A percentile compares a stretch with the other conserved stretches of the same genome.
Evolutionary conservation across 2,888 invertebrate species (phyloP).

Genomic region (Apomyelois bistriatella): DNA sequence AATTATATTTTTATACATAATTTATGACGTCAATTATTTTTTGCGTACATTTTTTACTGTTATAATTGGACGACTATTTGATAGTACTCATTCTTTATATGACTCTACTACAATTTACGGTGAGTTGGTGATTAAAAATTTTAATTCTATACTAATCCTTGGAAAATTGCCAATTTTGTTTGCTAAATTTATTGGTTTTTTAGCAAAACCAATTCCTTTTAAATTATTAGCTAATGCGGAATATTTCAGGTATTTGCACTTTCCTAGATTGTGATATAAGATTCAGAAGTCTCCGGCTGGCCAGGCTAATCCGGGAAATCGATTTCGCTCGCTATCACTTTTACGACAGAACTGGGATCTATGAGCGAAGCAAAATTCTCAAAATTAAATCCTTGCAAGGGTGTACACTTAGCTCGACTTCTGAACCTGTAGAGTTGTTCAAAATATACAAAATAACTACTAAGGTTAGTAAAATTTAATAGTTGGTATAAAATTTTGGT

Average conservation of each 20-base stretch:
- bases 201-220: no score
- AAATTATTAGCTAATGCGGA: no score
- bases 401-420: conserved; percentile 45
- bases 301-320: conserved; percentile 56
- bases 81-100: conserved; percentile 82
- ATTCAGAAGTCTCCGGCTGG: conserved; percentile 45
- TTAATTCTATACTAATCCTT: neutral
- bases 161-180: neutral
- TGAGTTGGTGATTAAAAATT: no score
- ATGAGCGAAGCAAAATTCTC: conserved; percentile 38
- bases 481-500: neutral
- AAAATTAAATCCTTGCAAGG: conserved; percentile 58
- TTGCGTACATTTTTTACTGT: conserved; percentile 84
- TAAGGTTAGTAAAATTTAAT: conserved; percentile 39
- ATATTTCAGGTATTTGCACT: conserved; percentile 56
- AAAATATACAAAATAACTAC: conserved; percentile 58
- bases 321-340: conserved; percentile 67
- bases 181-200: no score
- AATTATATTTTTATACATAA: conserved; percentile 77
- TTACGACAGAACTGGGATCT: conserved; percentile 60
- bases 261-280: conserved; percentile 57
- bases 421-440: conserved; percentile 50
- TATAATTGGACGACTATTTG: conserved; percentile 82
- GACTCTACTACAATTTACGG: conserved; percentile 85
- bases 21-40: conserved; percentile 87